These are phyloP conservation scores for Basileuterus tristriatus DNA, from an alignment of 2,797 vertebrate species.

Conservation along the genomic window DNA sequence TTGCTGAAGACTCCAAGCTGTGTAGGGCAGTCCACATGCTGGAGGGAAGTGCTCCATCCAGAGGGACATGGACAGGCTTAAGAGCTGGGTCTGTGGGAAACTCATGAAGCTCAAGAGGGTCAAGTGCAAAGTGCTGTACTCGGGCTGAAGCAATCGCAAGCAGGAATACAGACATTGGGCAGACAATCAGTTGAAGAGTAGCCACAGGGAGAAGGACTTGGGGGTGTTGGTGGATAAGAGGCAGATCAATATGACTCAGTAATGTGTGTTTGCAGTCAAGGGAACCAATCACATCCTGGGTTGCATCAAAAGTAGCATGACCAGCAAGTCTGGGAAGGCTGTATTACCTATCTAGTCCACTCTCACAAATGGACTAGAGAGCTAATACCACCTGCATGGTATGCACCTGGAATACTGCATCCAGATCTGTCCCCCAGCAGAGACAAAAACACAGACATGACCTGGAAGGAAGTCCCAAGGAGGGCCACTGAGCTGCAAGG, in stretches of 20 bases:
- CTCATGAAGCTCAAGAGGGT: neutral
- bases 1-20: neutral
- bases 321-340: neutral
- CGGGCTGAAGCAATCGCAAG: neutral
- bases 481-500: neutral
- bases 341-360: neutral
- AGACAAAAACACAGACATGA: neutral
- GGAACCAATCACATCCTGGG: neutral
- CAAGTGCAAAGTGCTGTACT: neutral
- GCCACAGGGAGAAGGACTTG: neutral
- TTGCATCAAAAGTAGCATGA: accelerated
- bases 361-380: neutral
- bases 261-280: too few relatives aligned
- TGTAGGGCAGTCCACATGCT: neutral
- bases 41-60: neutral
- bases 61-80: neutral
- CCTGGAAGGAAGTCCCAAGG: neutral
- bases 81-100: neutral
- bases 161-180: neutral
- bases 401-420: neutral
- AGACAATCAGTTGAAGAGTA: neutral
- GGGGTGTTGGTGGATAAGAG: neutral
- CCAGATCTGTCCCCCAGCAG: neutral
- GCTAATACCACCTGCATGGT: neutral
- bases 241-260: too few relatives aligned